Evolutionary conservation across 2,797 vertebrate genomes (phyloP), one percentile per base, ranked within the genome.

Genomic region (Hippocampus kuda): DNA sequence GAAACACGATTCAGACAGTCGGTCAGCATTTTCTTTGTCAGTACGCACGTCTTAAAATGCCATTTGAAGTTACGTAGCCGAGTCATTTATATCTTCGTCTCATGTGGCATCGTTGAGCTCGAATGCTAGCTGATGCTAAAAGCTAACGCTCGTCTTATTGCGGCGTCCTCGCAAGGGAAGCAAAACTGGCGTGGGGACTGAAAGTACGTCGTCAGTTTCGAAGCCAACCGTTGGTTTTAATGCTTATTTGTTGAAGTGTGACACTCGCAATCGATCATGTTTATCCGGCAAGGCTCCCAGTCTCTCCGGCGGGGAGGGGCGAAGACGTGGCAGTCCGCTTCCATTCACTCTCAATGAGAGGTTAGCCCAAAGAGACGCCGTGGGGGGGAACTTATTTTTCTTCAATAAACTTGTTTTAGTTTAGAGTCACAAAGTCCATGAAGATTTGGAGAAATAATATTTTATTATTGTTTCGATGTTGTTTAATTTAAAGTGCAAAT

Each of bases 291-390:
- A 74, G 3, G 62, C 70, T 77, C 68, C 9, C 9, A 22, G 38
- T 22, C 30, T 60, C 62, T 68, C 68, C 27, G 68, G 74, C 66
- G 78, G 87, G 91, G 89, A 84, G 87, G 87, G 80, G 85, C 84
- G 87, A 90, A 77, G 88, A 92, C 91, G 91, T 92, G 91, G 91
- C 91, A 92, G 79, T 87, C 79, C 73, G 77, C 70, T 68, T 74
- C 78, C 81, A 70, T 80, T 68, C 79, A 75, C 75, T 71, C 77
- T 76, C 81, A 68, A 59, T 68, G 67, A 27, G 76, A 66, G 70
- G 68, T 20, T 72, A 83, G 61, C 74, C 74, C 70, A 8, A 68
- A 9, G 66, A 11, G 34, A 54, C n/a, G 46, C 49, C 20, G 72
- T 1, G 5, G 53, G 54, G 53, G 54, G 68, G 1, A 30, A 4